Evolutionary conservation across 2,113 vertebrate genomes (phyloP), one percentile per base, ranked within the genome.

Genomic region (Nibea coibor): DNA sequence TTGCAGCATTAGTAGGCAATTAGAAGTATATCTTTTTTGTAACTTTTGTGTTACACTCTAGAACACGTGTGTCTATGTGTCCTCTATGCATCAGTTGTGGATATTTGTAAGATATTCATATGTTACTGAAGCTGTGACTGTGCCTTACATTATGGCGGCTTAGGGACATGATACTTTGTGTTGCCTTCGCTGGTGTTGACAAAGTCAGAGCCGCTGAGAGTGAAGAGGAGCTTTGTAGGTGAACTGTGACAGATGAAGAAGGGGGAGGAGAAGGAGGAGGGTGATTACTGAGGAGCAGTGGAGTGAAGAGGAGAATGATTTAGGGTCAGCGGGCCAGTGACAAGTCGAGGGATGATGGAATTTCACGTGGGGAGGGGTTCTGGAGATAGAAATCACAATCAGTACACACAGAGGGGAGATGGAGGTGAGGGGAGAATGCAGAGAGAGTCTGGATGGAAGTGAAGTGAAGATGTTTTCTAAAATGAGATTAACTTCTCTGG

Each of bases 241-340:
- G 75, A 86, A 56, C 45, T 51, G 15, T 77, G 78, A 78, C 64
- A 48, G 68, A 57, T 42, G 35, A 75, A 10, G 63, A 53, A n/a
- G 59, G 59, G 6, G 16, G 19, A 26, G 57, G 24, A 83, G 19
- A 45, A 80, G 42, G 42, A 58, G 59, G 61, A 54, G 58, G 39
- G 42, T 16, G 57, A 83, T 82, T 82, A 57, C 62, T 58, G 22
- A 45, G 17, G 50, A 65, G 61, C 69, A 63, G 24, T 51, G 71
- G 35, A 82, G 74, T 79, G 58, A 62, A 57, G 58, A 71, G n/a
- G 31, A 71, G 17, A 45, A 54, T 45, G 76, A 87, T 80, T 56
- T 58, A 43, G 9, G 75, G 64, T 86, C 79, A 80, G 48, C 19
- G 50, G 58, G 72, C 20, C 45, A 54, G 19, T 43, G 1, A 35